Base-by-base conservation (phyloP, 2,888 invertebrate genomes). In the Parnassius apollo region DNA sequence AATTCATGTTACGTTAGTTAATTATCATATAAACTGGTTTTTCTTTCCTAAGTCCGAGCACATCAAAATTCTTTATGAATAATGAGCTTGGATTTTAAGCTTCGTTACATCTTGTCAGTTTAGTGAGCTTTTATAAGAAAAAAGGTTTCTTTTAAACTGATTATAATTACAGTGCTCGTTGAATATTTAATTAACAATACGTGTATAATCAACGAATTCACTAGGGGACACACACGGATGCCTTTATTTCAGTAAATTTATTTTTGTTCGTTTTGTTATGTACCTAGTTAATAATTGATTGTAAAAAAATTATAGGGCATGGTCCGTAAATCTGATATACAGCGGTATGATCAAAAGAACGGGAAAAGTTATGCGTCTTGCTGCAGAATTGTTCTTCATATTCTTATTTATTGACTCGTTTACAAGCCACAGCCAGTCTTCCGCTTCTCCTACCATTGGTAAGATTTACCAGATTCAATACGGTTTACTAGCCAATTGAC, bases 31-130 rank as follows among this genome's bases (percentile, higher is more conserved):
- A 78, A 82, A 81, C 85, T 72, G 81, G 81, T 83, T 85, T 83
- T 76, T 77, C 77, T 82, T 50, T 48, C 75, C 78, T 73, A 76
- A 77, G 75, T 80, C 78, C 75, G 80, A 78, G 82, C 78, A 76
- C 81, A 81, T 82, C 82, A 82, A 80, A 85, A 81, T 80, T 79
- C 77, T 72, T 82, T 86, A 87, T 88, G 86, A 87, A 85, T 86
- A 88, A 88, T 87, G 81, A 83, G 83, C 75, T 81, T 75, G 80
- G 76, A 81, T 84, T 85, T 86, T 84, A 87, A 81, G 88, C 84
- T 85, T 85, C 85, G 88, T 84, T 87, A 83, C 80, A 74, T 83
- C 79, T 80, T 80, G 83, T 77, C 75, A 75, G 78, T 80, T 77
- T 78, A 77, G 75, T 75, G 75, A 76, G 78, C 77, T 77, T 78